Evolutionary conservation across 2,113 vertebrate species (phyloP), one percentile per base, ranked within the genome.

Genomic region (Mystacornis crossleyi): DNA sequence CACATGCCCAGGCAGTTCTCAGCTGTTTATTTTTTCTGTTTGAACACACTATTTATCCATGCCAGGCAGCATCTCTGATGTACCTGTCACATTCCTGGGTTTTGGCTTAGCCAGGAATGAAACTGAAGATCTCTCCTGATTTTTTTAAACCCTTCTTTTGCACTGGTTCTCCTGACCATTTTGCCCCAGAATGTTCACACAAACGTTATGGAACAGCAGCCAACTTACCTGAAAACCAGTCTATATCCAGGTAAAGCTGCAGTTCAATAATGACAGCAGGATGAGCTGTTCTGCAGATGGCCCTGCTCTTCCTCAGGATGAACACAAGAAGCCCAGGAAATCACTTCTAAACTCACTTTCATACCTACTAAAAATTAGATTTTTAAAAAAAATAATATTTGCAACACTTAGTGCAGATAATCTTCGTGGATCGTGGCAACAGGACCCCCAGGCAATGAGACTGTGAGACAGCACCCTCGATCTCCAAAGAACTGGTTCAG

Each of bases 391-490:
- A n/a, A 17, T 23, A 51, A 28, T 20, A 72, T 47, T 80, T 86
- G 50, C 38, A 75, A 38, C 18, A 25, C 5, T 51, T 42, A 13
- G 18, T 31, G 28, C 36, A 69, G 50, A 51, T 28, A 60, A 77
- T 65, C 40, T 42, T 71, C 73, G 54, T 43, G 67, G 34, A 54
- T 62, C 29, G 23, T 8, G 14, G 53, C 62, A 82, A 18, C 0
- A 71, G 13, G 47, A 54, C 5, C 18, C 18, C 31, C 18, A 29
- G 42, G 36, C 42, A 92, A 50, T 4, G 9, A 45, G 23, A n/a
- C 20, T 7, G 3, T 43, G 38, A 86, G 29, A 71, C 11, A n/a
- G n/a, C 54, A 81, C 23, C 20, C 18, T 23, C 0, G 0, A 9
- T 18, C 23, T 77, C 40, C 60, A 70, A 90, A 81, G 40, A 78